Evolutionary conservation across 2,113 vertebrate genomes (phyloP).

Genomic region (Oryzias woworae): DNA sequence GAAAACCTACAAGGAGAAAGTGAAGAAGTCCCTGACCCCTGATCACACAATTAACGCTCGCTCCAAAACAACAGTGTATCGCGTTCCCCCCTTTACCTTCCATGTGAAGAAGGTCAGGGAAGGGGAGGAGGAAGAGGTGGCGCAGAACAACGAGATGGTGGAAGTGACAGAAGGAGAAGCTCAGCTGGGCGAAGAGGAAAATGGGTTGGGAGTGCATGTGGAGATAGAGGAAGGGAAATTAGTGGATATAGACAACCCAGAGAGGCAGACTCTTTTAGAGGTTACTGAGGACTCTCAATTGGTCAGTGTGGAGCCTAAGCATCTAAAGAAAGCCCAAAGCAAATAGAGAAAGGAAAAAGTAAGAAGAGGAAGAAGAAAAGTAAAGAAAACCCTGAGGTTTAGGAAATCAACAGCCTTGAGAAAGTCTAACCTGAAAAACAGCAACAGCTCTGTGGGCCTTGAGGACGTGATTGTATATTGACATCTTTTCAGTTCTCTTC

Average conservation of each 20-base stretch:
- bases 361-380: neutral
- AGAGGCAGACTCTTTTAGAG: slow-evolving; percentile 85
- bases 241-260: slow-evolving; percentile 85
- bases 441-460: slow-evolving; percentile 42
- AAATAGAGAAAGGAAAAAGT: slow-evolving; percentile 47
- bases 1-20: slow-evolving; percentile 89
- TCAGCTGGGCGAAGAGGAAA: slow-evolving; percentile 83
- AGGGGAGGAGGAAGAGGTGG: slow-evolving; percentile 86
- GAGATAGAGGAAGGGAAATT: slow-evolving; percentile 84
- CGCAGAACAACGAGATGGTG: slow-evolving; percentile 87
- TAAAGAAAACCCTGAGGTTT: slow-evolving; percentile 9
- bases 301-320: slow-evolving; percentile 84
- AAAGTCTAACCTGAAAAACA: slow-evolving; percentile 45
- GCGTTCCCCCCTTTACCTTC: slow-evolving; percentile 97
- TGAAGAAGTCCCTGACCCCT: slow-evolving; percentile 93
- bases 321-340: slow-evolving; percentile 78
- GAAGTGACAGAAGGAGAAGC: slow-evolving; percentile 80
- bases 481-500: slow-evolving; percentile 37
- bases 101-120: slow-evolving; percentile 97
- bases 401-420: slow-evolving; percentile 12
- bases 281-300: slow-evolving; percentile 88
- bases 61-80: slow-evolving; percentile 92
- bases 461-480: slow-evolving; percentile 47
- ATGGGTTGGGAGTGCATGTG: slow-evolving; percentile 54
- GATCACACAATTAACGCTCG: slow-evolving; percentile 87